Evolutionary conservation across 2,113 vertebrate species (phyloP), one percentile per base, ranked within the genome.

Genomic region (Callithrix jacchus): DNA sequence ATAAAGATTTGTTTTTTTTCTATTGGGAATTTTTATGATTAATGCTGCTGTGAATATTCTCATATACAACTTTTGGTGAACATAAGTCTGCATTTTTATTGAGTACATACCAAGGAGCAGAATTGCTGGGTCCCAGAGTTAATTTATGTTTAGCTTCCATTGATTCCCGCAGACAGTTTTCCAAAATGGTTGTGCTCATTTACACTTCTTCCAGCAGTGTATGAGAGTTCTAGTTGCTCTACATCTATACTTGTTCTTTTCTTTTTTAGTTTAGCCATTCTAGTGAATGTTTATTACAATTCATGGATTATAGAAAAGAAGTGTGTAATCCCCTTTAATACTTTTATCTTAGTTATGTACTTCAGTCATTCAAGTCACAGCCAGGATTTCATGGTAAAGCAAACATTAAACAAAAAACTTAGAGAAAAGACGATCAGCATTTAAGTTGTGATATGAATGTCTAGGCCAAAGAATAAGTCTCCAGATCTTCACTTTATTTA

Each of bases 291-390:
- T 82, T 91, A 83, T 92, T 86, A 5, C 1, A 3, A 9, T 66
- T 89, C n/a, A 42, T 93, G 93, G 83, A 37, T 66, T 82, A 68
- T 18, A 86, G 30, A 81, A 74, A 89, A 73, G 74, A 92, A 76
- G 70, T 76, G 13, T 35, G 7, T 32, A 47, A 9, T 70, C 64
- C 42, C 74, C 42, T 76, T 87, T 97, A 81, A 16, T 49, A 64
- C 12, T 96, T 94, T 93, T 16, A 47, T 94, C 25, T 80, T 85
- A 68, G 8, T 84, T 92, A 25, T 30, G 8, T n/a, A 64, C 23
- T 89, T 83, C 35, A 68, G 79, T 85, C 49, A 88, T 94, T 56
- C 85, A 94, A 93, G 61, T 88, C 83, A 85, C 18, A 87, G 54
- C 52, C 68, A 89, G 8, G 23, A 54, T 79, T 88, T 97, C 71